These are phyloP conservation scores for Rhynchonema sp. DNA, from an alignment of 2,888 invertebrate species.

Conservation along the genomic window DNA sequence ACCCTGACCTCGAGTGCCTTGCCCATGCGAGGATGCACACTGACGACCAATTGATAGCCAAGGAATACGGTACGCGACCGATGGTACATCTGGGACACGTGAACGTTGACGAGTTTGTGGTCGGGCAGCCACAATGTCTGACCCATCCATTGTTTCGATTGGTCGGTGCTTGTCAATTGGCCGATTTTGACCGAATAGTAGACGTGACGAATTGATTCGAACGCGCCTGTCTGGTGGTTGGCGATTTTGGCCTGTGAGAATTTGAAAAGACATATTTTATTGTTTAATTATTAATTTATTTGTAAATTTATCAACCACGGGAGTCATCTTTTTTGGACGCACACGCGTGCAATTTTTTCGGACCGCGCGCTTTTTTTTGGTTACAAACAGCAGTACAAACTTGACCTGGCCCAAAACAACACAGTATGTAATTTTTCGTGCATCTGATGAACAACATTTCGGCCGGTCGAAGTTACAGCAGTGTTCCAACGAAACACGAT, in stretches of 20 bases:
- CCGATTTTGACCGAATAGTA: background rate
- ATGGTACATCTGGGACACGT: background rate
- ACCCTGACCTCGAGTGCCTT: background rate
- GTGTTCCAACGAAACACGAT: too few relatives aligned
- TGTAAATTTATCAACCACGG: too few relatives aligned
- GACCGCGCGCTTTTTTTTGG: too few relatives aligned
- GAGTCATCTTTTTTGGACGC: too few relatives aligned
- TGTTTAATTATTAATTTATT: too few relatives aligned
- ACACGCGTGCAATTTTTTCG: too few relatives aligned
- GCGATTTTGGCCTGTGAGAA: background rate
- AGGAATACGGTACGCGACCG: background rate
- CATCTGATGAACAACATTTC: too few relatives aligned
- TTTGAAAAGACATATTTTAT: too few relatives aligned
- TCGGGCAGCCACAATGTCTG: slow-evolving; percentile 7
- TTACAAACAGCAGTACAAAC: too few relatives aligned
- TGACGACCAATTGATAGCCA: background rate
- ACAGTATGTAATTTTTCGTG: too few relatives aligned
- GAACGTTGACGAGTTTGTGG: background rate
- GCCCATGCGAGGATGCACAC: background rate
- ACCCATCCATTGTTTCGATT: slow-evolving; percentile 4
- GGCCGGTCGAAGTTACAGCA: too few relatives aligned
- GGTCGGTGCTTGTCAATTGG: background rate
- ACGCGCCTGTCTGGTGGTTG: background rate
- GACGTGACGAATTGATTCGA: background rate
- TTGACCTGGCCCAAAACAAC: too few relatives aligned